These are phyloP conservation scores for Leucophenga varia DNA, from an alignment of 1,140 invertebrate genomes.

Conservation along the genomic window DNA sequence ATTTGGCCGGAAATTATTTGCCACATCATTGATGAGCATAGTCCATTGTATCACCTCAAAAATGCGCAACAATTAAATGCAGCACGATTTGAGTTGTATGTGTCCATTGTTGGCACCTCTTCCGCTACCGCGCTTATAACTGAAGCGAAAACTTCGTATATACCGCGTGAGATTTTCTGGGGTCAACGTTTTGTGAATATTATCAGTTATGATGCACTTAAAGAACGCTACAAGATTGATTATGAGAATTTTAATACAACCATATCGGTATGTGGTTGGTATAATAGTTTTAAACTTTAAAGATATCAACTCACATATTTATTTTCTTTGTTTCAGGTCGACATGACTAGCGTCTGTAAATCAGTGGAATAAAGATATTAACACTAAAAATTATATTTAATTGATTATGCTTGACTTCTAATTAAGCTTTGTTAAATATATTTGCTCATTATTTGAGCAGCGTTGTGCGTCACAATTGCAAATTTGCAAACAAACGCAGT, in stretches of 20 bases:
- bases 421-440: no score
- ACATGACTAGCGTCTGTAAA: no score
- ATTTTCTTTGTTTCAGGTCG: no score
- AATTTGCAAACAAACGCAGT: no score
- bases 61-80: conserved; percentile 61
- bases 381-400: no score
- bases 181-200: conserved; percentile 77
- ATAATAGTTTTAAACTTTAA: no score
- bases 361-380: no score
- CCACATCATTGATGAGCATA: conserved; percentile 63
- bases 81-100: conserved; percentile 79
- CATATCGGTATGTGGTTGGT: no score
- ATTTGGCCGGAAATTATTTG: conserved; percentile 67
- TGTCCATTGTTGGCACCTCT: conserved; percentile 79
- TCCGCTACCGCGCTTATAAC: conserved; percentile 75
- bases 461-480: no score
- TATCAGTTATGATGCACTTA: conserved; percentile 79
- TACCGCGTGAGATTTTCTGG: conserved; percentile 83
- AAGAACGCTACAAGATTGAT: conserved; percentile 89
- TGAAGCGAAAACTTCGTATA: conserved; percentile 75
- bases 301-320: no score
- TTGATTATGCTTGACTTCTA: no score
- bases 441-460: no score
- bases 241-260: conserved; percentile 93
- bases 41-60: conserved; percentile 61